Percentiles rank a stretch among this genome's conserved stretches.
phyloP scores from a whole-genome alignment of 2,797 vertebrate species.

The Acanthurus tractus region DNA sequence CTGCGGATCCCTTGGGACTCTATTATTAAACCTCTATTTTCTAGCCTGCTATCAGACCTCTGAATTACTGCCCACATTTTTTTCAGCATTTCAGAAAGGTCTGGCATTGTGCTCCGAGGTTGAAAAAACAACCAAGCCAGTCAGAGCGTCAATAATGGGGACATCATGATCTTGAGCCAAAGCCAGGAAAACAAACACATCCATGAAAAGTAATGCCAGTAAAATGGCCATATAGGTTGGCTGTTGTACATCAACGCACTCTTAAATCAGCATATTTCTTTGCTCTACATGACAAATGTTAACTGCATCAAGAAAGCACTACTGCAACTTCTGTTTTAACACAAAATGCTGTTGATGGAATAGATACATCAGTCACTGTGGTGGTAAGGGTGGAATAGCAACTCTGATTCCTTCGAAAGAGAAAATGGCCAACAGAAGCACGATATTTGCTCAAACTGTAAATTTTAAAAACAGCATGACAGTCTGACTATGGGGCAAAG shows the following conservation, averaged over 20 bases:
- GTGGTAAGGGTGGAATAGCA: background rate
- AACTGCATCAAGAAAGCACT: background rate
- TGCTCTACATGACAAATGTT: slow-evolving; percentile 2
- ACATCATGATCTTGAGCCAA: background rate
- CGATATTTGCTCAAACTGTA: background rate
- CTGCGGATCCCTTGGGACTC: background rate
- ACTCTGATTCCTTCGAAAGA: background rate
- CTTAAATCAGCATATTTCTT: background rate
- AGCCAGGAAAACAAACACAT: slow-evolving; percentile 17
- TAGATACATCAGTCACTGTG: background rate
- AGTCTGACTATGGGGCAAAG: background rate
- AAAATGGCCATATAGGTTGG: background rate
- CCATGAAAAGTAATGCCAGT: background rate
- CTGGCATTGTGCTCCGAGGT: background rate
- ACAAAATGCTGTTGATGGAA: background rate
- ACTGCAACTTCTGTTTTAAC: background rate
- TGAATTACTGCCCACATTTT: slow-evolving; percentile 11
- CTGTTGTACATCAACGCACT: background rate
- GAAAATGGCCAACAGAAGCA: background rate
- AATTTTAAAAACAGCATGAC: background rate
- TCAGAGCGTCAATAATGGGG: background rate
- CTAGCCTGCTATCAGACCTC: background rate
- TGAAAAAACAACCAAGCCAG: slow-evolving; percentile 3
- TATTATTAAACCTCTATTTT: slow-evolving; percentile 17
- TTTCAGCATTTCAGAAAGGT: slow-evolving; percentile 14